These are phyloP conservation scores for Whitmania pigra DNA, from an alignment of 1,140 invertebrate species.

Conservation along the genomic window DNA sequence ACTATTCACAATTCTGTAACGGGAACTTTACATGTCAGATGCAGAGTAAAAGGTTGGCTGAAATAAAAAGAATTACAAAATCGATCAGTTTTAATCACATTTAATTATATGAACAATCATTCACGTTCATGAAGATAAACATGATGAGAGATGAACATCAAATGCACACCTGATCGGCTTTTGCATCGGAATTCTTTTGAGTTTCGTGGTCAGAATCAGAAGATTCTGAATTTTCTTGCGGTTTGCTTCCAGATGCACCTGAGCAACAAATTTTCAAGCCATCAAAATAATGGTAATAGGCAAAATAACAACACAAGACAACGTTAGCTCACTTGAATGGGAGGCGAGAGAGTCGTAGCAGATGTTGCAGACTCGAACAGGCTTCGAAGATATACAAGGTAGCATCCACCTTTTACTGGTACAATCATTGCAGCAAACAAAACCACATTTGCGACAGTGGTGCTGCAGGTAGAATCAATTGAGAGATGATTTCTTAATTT, in stretches of 20 bases:
- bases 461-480: conserved; percentile 53
- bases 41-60: neutral
- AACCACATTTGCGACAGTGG: conserved; percentile 92
- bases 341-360: conserved; percentile 65
- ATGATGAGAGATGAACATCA: neutral
- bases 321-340: conserved; percentile 7
- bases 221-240: conserved; percentile 1
- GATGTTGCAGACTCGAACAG: conserved; percentile 77
- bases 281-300: neutral
- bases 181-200: conserved; percentile 10
- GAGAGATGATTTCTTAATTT: neutral
- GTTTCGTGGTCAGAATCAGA: conserved; percentile 8
- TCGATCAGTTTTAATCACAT: neutral
- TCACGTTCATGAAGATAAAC: neutral
- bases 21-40: neutral
- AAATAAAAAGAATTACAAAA: neutral
- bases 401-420: conserved; percentile 81
- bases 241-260: neutral
- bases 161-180: conserved; percentile 19
- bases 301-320: neutral
- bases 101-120: conserved; percentile 2
- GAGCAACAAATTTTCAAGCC: neutral
- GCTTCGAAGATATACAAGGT: conserved; percentile 80
- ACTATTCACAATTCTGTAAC: neutral
- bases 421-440: conserved; percentile 90